Base-by-base conservation (phyloP, 2,113 vertebrate genomes). In the Sorex araneus region DNA sequence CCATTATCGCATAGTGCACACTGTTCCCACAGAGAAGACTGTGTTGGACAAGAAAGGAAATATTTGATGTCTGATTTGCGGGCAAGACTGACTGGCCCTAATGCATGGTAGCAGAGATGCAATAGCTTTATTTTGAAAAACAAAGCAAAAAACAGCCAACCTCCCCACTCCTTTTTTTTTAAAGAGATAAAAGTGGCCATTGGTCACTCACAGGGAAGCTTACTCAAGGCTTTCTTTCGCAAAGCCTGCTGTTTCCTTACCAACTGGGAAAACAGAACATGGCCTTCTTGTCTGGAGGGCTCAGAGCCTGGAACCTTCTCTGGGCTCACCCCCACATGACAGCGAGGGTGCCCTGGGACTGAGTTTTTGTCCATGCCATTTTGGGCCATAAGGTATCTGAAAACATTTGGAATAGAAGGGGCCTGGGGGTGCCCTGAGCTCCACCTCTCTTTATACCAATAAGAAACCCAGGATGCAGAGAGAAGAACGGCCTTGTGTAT, bases 21-120 rank as follows among this genome's bases (percentile, higher is more conserved):
- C 47, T 74, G n/a, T 94, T 93, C 82, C 87, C 92, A 91, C 89
- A 78, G 79, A 90, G 82, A 87, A 87, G 84, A 40, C 34, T 47
- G 30, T 83, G 63, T 79, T 77, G 73, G 70, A 63, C 86, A 91
- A 95, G 64, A 80, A 92, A 89, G 79, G 19, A 94, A 90, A 95
- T 92, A 67, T 84, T 87, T 96, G 77, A 92, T 87, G 92, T 75
- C 57, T 54, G 34, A 84, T 89, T 90, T 79, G 13, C 0, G 2
- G 63, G 30, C 67, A n/a, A 60, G 67, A 71, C 67, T 15, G 84
- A 81, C 90, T 66, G 81, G 64, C 78, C 90, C 77, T 60, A 60
- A n/a, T 74, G 70, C 54, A 87, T 36, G 73, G 74, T 83, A 30
- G 11, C 43, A 76, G 67, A 85, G 77, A 28, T 79, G 18, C 27